These are phyloP conservation scores for Muntiacus muntjak DNA, from an alignment of 2,113 vertebrate genomes.

Conservation along the genomic window DNA sequence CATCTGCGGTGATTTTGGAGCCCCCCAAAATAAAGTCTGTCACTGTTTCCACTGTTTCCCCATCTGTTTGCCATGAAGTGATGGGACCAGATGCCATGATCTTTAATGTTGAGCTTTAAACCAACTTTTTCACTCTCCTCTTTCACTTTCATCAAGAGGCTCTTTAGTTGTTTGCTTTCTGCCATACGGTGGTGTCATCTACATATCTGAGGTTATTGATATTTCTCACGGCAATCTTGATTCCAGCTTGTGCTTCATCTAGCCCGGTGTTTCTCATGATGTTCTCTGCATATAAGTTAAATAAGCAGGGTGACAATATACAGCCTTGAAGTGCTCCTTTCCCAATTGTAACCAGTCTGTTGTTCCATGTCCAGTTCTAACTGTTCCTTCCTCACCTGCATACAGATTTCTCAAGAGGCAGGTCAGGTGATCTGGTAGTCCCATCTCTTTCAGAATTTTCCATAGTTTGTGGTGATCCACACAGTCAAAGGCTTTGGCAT, in stretches of 20 bases:
- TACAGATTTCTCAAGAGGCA: neutral
- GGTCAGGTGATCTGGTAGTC: neutral
- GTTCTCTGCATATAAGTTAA: neutral
- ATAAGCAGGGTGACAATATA: neutral
- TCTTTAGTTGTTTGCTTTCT: neutral
- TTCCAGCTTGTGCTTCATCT: neutral
- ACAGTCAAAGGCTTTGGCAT: neutral
- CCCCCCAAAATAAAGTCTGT: neutral
- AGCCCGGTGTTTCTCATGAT: fast-evolving
- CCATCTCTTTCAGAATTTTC: neutral
- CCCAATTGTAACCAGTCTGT: neutral
- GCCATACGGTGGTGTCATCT: neutral
- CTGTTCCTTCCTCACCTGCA: neutral
- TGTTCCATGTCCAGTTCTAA: neutral
- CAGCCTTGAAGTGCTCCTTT: neutral
- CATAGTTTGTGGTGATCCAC: neutral
- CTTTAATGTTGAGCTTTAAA: neutral
- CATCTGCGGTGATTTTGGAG: neutral
- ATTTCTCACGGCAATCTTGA: neutral
- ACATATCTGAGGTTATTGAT: neutral
- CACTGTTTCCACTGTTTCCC: neutral
- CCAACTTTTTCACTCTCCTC: neutral
- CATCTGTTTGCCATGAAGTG: neutral
- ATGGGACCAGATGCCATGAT: neutral
- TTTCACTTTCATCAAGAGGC: neutral